A percentile compares a stretch with the other conserved stretches of the same genome.
These are phyloP conservation scores for Heliconius himera DNA, from an alignment of 1,140 invertebrate genomes.

Conservation along the genomic window DNA sequence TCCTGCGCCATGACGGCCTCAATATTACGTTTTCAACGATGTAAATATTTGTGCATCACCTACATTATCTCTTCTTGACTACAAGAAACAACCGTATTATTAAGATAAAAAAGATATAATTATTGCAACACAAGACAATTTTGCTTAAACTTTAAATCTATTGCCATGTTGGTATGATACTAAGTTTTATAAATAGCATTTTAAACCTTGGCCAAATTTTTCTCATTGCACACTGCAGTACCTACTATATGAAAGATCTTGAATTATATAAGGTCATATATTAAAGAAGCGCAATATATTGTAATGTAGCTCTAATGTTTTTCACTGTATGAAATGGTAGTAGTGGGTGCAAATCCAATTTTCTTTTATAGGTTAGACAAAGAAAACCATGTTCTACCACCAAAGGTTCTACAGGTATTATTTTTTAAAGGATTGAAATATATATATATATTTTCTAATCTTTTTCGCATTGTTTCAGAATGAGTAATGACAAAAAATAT, in stretches of 20 bases:
- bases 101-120: background rate
- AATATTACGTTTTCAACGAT: no score
- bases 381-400: no score
- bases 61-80: background rate
- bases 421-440: no score
- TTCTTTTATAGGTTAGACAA: no score
- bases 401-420: no score
- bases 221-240: background rate
- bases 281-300: background rate
- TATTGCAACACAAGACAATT: background rate
- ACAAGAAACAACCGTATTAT: background rate
- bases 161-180: background rate
- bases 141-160: background rate
- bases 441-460: no score
- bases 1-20: no score
- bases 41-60: no score
- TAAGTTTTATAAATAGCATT: background rate
- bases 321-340: background rate
- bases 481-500: no score
- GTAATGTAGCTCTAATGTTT: background rate
- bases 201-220: constrained; percentile 7
- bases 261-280: background rate
- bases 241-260: background rate
- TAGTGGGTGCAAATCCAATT: background rate
- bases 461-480: no score